A percentile compares a stretch with the other conserved stretches of the same genome.
These are phyloP conservation scores for Arion vulgaris DNA, from an alignment of 1,140 invertebrate genomes.

Conservation along the genomic window DNA sequence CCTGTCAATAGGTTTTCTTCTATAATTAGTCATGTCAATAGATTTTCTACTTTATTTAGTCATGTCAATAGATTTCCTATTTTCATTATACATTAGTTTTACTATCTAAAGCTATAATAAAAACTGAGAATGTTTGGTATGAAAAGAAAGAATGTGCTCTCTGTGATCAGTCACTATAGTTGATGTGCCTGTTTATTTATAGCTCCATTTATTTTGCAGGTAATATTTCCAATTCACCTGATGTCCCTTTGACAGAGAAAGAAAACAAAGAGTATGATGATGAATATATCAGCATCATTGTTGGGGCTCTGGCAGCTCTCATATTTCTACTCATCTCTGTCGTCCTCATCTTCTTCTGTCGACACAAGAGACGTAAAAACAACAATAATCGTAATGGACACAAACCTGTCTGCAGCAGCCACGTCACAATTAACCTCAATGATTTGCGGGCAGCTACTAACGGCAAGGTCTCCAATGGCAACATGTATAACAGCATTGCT, in stretches of 20 bases:
- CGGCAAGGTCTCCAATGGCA: constrained; percentile 74
- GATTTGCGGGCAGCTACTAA: constrained; percentile 63
- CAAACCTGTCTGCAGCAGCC: constrained; percentile 65
- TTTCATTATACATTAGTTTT: too few species aligned
- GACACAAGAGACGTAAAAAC: constrained; percentile 82
- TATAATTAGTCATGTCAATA: too few species aligned
- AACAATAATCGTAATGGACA: constrained; percentile 78
- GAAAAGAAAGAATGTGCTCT: too few species aligned
- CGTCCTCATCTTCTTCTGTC: constrained; percentile 82
- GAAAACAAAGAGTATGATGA: constrained; percentile 73
- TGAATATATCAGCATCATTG: constrained; percentile 85
- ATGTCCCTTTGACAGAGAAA: constrained; percentile 35
- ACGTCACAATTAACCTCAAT: constrained; percentile 67
- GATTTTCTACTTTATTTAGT: too few species aligned
- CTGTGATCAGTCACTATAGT: too few species aligned
- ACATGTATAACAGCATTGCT: constrained; percentile 76
- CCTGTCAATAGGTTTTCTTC: too few species aligned
- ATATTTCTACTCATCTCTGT: constrained; percentile 82
- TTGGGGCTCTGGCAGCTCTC: constrained; percentile 84
- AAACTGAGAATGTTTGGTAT: too few species aligned
- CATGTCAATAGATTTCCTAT: too few species aligned
- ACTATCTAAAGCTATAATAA: too few species aligned
- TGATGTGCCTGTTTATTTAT: too few species aligned
- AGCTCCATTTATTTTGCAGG: constrained; percentile 14
- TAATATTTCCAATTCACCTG: neutral